Base-by-base conservation (phyloP, 2,888 invertebrate species). In the Raillietiella orientalis region DNA sequence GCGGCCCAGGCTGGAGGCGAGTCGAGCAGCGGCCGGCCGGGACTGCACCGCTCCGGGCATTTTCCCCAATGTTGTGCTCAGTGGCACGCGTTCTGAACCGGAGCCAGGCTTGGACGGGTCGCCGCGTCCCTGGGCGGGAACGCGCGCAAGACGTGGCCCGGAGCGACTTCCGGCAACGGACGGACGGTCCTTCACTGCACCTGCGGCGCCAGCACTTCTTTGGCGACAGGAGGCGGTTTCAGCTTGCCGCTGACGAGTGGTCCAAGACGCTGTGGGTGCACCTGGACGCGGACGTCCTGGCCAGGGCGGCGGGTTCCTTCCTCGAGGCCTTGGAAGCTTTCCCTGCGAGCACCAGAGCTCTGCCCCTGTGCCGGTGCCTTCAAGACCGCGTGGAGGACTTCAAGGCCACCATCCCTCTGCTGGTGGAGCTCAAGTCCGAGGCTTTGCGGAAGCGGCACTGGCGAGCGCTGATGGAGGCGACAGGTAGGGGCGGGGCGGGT, bases 381-480 rank as follows among this genome's bases (percentile, higher is more conserved):
- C 70, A 77, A 32, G 44, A 62, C n/a, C 65, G 65, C 39, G 69
- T 84, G 72, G 71, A 66, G 38, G 69, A 70, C 38, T 84, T 84
- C 49, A 69, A 69, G 41, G 62, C 62, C 33, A 64, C 72, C 0
- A 66, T 84, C 2, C 77, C 82, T 0, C 49, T 84, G 24, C 79
- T 82, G 62, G 70, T 75, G 4, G 71, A 75, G 21, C 46, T 87
- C 26, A 84, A 82, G 45, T 71, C 77, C 41, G 77, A 82, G 38
- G 75, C 82, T 0, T 58, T 87, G 44, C 52, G 77, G 6, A 71
- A 74, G 35, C 56, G 82, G 8, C 84, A 87, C 47, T 87, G 84
- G 84, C 59, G 62, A 35, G 62, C 69, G 36, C 50, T 84, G 24
- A 82, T 84, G 82, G 49, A 49, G 3, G 72, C 71, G 46, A 84